Base-by-base conservation (phyloP, 2,888 invertebrate species). In the Hyposoter dolosus region DNA sequence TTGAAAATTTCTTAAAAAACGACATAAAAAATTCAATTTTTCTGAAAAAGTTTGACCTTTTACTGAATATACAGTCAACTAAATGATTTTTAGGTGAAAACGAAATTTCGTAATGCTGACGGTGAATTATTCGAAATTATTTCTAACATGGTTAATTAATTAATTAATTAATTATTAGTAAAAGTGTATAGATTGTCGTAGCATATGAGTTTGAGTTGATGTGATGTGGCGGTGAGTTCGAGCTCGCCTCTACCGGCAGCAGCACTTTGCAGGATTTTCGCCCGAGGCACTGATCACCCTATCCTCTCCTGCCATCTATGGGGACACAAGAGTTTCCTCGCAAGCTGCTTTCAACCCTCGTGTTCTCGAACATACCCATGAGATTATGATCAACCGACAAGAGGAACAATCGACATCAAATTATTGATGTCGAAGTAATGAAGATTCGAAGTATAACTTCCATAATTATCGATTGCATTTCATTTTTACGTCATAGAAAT, bases 231-330 rank as follows among this genome's bases (percentile, higher is more conserved):
- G 72, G 83, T 74, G 83, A 68, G 72, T 83, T 83, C 78, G 66
- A 17, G 72, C 68, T 78, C 72, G 47, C 19, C 45, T 15, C 78
- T 68, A 74, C 66, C 78, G 83, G 78, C 68, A 56, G 83, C 68
- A 74, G 78, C 78, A 83, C 66, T 56, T 32, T 43, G 66, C 83
- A 78, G 60, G 17, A 45, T 68, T 66, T n/a, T 43, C 23, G 45
- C 35, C 32, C 19, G 12, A 3, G 17, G 32, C 32, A 60, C 60
- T 28, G 60, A 60, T 68, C n/a, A 17, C 68, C 60, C 83, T 19
- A 47, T 23, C 83, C 19, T 53, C 66, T 78, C 66, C 56, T 78
- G 83, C 83, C 83, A 60, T 83, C 83, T 83, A 72, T 78, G 74
- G 28, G 72, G 17, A 68, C 45, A 45, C 35, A 4, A 35, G 23